A percentile compares a stretch with the other conserved stretches of the same genome.
phyloP scores from a whole-genome alignment of 2,888 invertebrate species.

The Heteropelma amictum region DNA sequence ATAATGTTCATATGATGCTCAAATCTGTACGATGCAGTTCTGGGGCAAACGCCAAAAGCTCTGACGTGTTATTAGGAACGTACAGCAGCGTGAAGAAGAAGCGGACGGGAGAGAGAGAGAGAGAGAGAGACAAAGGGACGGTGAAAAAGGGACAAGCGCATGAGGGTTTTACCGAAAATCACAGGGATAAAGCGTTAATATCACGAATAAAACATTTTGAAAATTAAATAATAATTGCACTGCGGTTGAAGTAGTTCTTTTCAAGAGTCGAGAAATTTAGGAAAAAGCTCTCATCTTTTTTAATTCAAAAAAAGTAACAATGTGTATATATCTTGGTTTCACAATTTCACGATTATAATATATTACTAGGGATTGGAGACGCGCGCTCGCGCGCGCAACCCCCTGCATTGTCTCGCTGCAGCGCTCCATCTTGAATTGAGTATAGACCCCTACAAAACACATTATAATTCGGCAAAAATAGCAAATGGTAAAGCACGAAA shows the following conservation, averaged over 20 bases:
- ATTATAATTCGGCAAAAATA: no score
- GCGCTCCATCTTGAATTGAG: no score
- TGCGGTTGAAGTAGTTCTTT: not conserved
- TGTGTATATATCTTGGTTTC: not conserved
- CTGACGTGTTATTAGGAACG: slow-evolving; percentile 14
- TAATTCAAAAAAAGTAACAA: no score
- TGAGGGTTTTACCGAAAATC: slow-evolving; percentile 32
- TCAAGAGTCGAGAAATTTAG: slow-evolving; percentile 8
- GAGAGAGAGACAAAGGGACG: not conserved
- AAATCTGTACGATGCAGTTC: slow-evolving; percentile 4
- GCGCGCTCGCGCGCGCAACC: no score
- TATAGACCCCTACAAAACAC: no score
- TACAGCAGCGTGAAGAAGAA: no score
- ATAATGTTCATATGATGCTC: not conserved
- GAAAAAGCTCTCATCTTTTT: slow-evolving; percentile 27
- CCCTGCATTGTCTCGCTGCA: no score
- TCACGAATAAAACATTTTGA: slow-evolving; percentile 5
- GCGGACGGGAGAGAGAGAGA: slow-evolving; percentile 7
- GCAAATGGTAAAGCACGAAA: no score
- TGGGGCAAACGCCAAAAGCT: slow-evolving; percentile 25
- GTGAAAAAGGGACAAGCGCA: slow-evolving; percentile 2
- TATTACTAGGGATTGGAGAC: no score
- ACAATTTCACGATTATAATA: no score
- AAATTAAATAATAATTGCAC: slow-evolving; percentile 23
- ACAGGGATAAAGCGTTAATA: slow-evolving; percentile 29